Base-by-base conservation (phyloP, 2,797 vertebrate species). In the Esox lucius region DNA sequence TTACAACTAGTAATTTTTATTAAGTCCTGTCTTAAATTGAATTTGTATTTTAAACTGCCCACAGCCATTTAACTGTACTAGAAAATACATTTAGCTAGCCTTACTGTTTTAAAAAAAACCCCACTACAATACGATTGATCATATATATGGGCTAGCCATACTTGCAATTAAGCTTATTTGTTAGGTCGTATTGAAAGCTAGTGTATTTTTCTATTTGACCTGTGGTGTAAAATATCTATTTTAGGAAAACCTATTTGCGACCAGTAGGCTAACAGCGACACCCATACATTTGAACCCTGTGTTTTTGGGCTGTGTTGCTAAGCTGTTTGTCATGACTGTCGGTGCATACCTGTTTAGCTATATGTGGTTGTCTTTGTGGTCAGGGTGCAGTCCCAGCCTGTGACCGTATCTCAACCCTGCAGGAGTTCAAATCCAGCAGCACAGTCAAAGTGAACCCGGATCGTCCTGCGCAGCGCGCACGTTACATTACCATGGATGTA, bases 361-460 rank as follows among this genome's bases (percentile, higher is more conserved):
- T 42, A 48, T 88, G 0, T 89, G 70, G 83, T 81, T 13, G 67
- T 22, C 46, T 59, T 28, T 35, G 12, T 85, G 85, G 76, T 87
- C 90, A 98, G 96, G 95, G 92, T 66, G 92, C 96, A 9, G 61
- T 84, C 46, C 86, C 75, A 2, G 95, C 95, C 19, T 94, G 95
- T 0, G 80, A 91, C 62, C 91, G 83, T 71, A 90, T 97, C 16
- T 79, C 83, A 51, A 79, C 35, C 42, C 86, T 97, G 87, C 91
- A 81, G 85, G 93, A 91, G 15, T 98, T 98, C 93, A 91, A 22
- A 76, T 87, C 80, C 64, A 95, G 96, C 91, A 84, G 80, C 11
- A 92, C 90, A 59, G 67, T 98, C 78, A 98, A 98, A 94, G 89
- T 96, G 75, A 98, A 98, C 78, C 96, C 97, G 0, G 96, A 98